Evolutionary conservation across 1,140 invertebrate species (phyloP).

Genomic region (Notospermus geniculatus): DNA sequence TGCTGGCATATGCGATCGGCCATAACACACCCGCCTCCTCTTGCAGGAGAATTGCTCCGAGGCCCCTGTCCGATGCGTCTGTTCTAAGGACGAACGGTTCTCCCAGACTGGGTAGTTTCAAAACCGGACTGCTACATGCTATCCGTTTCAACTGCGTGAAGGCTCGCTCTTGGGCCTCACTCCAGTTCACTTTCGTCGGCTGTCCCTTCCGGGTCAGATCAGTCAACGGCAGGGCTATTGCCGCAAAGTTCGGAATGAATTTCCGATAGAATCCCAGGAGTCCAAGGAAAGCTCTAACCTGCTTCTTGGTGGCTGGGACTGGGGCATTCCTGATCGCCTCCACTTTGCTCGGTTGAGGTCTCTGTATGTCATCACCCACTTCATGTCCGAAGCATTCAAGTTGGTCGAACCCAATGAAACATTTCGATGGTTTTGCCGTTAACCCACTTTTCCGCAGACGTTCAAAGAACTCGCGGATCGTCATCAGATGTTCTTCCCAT

Average conservation of each 20-base stretch:
- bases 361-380: conserved; percentile 24
- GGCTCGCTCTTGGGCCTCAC: conserved; percentile 11
- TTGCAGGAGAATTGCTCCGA: conserved; percentile 46
- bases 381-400: background rate
- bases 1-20: conserved; percentile 16
- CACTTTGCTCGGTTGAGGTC: conserved; percentile 39
- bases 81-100: conserved; percentile 31
- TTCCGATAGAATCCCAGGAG: conserved; percentile 15
- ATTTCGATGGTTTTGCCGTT: background rate
- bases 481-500: no score
- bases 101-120: conserved; percentile 16
- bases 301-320: conserved; percentile 36
- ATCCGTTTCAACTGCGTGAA: conserved; percentile 17
- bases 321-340: conserved; percentile 37
- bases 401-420: background rate
- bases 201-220: conserved; percentile 21
- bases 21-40: background rate
- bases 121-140: conserved; percentile 13
- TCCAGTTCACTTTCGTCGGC: conserved; percentile 37
- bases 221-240: background rate
- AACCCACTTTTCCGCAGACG: background rate
- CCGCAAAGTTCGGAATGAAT: conserved; percentile 11
- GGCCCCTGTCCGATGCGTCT: conserved; percentile 40
- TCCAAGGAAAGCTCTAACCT: conserved; percentile 32
- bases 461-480: background rate